Conservation (phyloP, 1,140 invertebrate genomes). For the Scaptodrosophila lebanonensis region DNA sequence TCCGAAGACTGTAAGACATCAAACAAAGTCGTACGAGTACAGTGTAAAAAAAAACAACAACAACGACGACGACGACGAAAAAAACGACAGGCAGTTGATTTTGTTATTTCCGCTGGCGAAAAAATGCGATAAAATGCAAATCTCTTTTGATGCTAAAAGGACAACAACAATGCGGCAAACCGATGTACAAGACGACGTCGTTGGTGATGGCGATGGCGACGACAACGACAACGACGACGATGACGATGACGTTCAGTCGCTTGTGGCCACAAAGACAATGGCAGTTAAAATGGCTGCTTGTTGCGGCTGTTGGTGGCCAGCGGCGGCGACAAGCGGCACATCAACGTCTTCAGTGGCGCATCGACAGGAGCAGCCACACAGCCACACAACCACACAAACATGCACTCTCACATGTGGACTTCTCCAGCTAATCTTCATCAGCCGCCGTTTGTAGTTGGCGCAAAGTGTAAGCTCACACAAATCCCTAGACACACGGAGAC, state of each 20-base stretch:
- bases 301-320: slow-evolving; percentile 46
- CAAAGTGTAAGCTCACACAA: slow-evolving; percentile 72
- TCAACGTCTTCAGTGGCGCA: slow-evolving; percentile 47
- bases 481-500: slow-evolving; percentile 48
- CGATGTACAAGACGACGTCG: not conserved
- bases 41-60: slow-evolving; percentile 34
- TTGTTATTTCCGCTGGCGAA: slow-evolving; percentile 54
- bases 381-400: not conserved
- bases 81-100: slow-evolving; percentile 40
- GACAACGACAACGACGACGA: slow-evolving; percentile 33
- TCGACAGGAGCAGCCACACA: slow-evolving; percentile 21
- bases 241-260: too few species aligned
- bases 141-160: slow-evolving; percentile 73
- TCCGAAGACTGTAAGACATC: slow-evolving; percentile 37
- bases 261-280: slow-evolving; percentile 50
- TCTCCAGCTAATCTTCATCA: slow-evolving; percentile 62
- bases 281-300: slow-evolving; percentile 41
- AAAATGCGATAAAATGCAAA: slow-evolving; percentile 74
- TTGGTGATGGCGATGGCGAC: slow-evolving; percentile 3
- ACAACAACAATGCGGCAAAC: slow-evolving; percentile 39
- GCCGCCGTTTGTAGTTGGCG: slow-evolving; percentile 71
- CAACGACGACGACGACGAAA: slow-evolving; percentile 25
- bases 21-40: too few species aligned
- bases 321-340: slow-evolving; percentile 14
- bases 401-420: not conserved